phyloP scores from a whole-genome alignment of 2,797 vertebrate species.

The Periophthalmus magnuspinnatus region DNA sequence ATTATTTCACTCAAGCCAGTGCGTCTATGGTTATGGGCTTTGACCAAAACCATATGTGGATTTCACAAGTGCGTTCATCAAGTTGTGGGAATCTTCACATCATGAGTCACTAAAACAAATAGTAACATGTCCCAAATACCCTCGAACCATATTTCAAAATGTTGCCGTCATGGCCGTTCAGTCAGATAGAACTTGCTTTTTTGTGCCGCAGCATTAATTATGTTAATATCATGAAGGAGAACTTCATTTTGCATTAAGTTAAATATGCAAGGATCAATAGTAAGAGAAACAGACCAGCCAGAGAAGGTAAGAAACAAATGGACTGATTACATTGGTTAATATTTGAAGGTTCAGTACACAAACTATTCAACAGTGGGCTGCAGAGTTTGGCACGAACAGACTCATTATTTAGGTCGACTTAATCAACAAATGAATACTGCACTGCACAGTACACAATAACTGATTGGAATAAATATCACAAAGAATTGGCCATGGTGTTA shows the following conservation, averaged over 20 bases:
- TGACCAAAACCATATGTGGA: constrained; percentile 10
- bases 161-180: not conserved
- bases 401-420: constrained; percentile 14
- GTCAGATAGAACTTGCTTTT: not conserved
- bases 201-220: constrained; percentile 16
- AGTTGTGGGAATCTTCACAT: constrained; percentile 17
- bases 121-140: constrained; percentile 44
- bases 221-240: too few relatives aligned
- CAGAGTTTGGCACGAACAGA: constrained; percentile 13
- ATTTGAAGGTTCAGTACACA: constrained; percentile 77
- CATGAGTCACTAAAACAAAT: constrained; percentile 45
- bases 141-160: constrained; percentile 22
- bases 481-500: not conserved
- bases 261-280: constrained; percentile 20
- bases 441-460: not conserved
- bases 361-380: constrained; percentile 47
- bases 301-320: constrained; percentile 58
- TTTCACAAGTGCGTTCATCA: constrained; percentile 17
- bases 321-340: constrained; percentile 79
- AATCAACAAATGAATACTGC: not conserved
- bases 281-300: constrained; percentile 42
- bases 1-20: not conserved
- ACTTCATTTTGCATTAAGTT: constrained; percentile 3
- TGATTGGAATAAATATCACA: not conserved
- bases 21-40: constrained; percentile 6